These are phyloP conservation scores for Antennarius maculatus DNA, from an alignment of 2,797 vertebrate species.

Conservation along the genomic window DNA sequence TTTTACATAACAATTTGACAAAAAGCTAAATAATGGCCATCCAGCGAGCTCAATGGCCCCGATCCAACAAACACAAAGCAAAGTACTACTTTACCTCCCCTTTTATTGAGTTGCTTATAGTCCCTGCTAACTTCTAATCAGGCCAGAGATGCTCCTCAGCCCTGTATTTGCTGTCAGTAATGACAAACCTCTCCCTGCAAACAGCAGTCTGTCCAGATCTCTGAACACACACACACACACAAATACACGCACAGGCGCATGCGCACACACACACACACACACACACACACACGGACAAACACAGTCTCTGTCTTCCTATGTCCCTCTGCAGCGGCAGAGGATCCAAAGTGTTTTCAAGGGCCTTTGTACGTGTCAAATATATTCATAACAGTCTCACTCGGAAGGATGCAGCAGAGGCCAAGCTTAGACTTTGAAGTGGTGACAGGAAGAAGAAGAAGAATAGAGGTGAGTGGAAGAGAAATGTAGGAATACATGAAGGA, in stretches of 20 bases:
- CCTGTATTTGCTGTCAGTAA: constrained; percentile 77
- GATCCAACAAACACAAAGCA: constrained; percentile 51
- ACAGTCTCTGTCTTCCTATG: constrained; percentile 32
- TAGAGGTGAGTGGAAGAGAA: constrained; percentile 32
- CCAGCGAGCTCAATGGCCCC: constrained; percentile 22
- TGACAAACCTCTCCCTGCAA: constrained; percentile 72
- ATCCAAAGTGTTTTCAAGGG: constrained; percentile 48
- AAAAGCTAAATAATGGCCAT: constrained; percentile 17
- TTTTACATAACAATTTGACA: constrained; percentile 29
- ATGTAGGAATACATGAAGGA: neutral
- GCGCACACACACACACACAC: neutral
- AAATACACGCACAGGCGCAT: too few relatives aligned
- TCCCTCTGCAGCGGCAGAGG: constrained; percentile 46
- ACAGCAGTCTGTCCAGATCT: constrained; percentile 51
- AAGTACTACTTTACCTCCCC: constrained; percentile 45
- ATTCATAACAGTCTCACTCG: constrained; percentile 48
- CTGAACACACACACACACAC: constrained; percentile 41
- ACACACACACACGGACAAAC: neutral
- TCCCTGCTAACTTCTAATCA: constrained; percentile 76
- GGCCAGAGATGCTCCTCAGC: constrained; percentile 67
- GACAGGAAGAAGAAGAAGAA: constrained; percentile 8
- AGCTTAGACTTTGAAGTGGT: constrained; percentile 49
- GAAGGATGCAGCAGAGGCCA: constrained; percentile 38
- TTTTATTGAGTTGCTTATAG: constrained; percentile 66
- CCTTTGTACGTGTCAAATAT: constrained; percentile 56